Conservation (phyloP, 2,797 vertebrate species). For the Oreonectes daqikongensis region DNA sequence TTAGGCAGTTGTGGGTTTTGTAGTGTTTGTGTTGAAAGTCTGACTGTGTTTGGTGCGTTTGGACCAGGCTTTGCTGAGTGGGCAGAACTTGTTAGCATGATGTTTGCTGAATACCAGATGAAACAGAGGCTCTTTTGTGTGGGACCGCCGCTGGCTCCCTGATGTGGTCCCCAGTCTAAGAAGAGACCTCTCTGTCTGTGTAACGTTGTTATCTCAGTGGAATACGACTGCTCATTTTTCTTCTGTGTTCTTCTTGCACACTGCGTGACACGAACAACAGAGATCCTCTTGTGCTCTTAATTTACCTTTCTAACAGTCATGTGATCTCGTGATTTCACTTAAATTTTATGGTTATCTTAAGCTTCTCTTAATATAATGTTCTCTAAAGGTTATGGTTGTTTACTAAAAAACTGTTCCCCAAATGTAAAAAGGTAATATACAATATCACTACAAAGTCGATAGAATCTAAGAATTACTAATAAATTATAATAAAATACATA, state of each 20-base stretch:
- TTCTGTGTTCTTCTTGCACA: slow-evolving; percentile 21
- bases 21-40: neutral
- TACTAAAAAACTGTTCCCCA: neutral
- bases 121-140: slow-evolving; percentile 78
- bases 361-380: slow-evolving; percentile 28
- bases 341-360: slow-evolving; percentile 15
- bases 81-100: slow-evolving; percentile 57
- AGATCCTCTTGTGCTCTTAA: slow-evolving; percentile 32
- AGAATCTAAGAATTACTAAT: too few species aligned
- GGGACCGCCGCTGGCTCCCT: slow-evolving; percentile 24
- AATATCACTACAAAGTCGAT: too few species aligned
- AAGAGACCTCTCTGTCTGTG: slow-evolving; percentile 27
- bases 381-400: slow-evolving; percentile 2
- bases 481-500: too few species aligned
- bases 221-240: slow-evolving; percentile 24
- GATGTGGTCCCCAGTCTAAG: slow-evolving; percentile 16
- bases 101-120: slow-evolving; percentile 67
- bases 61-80: slow-evolving; percentile 28
- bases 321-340: slow-evolving; percentile 49
- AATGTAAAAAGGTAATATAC: too few species aligned
- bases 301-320: slow-evolving; percentile 17
- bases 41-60: slow-evolving; percentile 17
- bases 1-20: neutral
- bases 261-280: slow-evolving; percentile 13
- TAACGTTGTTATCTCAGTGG: slow-evolving; percentile 45